A percentile compares a stretch with the other conserved stretches of the same genome.
Conservation (phyloP, 2,888 invertebrate genomes). For the Dascillus cervinus region DNA sequence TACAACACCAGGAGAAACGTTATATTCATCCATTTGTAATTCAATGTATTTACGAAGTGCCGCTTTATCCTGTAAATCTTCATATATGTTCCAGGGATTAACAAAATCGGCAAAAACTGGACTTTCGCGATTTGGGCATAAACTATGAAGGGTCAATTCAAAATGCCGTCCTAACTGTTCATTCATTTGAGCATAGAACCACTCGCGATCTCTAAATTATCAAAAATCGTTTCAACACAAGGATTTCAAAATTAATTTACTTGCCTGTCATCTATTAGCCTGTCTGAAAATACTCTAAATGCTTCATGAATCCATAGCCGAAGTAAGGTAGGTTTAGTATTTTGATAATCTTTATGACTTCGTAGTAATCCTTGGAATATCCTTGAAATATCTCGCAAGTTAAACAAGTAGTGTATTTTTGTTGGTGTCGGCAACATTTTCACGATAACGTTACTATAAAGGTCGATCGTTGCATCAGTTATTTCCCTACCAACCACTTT, state of each 20-base stretch:
- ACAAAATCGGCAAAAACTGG: slow-evolving; percentile 76
- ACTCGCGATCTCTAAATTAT: slow-evolving; percentile 59
- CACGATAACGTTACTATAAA: slow-evolving; percentile 64
- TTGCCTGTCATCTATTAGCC: slow-evolving; percentile 69
- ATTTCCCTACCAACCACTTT: slow-evolving; percentile 61
- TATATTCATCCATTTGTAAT: slow-evolving; percentile 65
- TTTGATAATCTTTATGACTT: slow-evolving; percentile 69
- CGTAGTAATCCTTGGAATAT: slow-evolving; percentile 76
- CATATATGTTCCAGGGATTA: slow-evolving; percentile 69
- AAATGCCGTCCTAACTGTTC: slow-evolving; percentile 72
- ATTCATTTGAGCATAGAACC: slow-evolving; percentile 64
- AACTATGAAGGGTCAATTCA: slow-evolving; percentile 69
- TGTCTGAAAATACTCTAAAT: slow-evolving; percentile 76
- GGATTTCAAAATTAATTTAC: slow-evolving; percentile 15
- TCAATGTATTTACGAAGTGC: slow-evolving; percentile 50
- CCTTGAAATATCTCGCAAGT: slow-evolving; percentile 80
- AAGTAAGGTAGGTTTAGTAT: slow-evolving; percentile 60
- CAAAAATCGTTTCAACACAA: neutral
- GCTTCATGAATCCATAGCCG: slow-evolving; percentile 83
- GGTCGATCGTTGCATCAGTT: slow-evolving; percentile 65
- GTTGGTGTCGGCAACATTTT: slow-evolving; percentile 81
- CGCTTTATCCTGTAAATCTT: slow-evolving; percentile 62
- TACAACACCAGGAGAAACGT: slow-evolving; percentile 68
- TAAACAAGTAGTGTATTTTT: slow-evolving; percentile 87
- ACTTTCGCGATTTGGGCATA: slow-evolving; percentile 64